A percentile compares a stretch with the other conserved stretches of the same genome.
Evolutionary conservation across 1,140 invertebrate species (phyloP).

Genomic region (Caenorhabditis elegans): DNA sequence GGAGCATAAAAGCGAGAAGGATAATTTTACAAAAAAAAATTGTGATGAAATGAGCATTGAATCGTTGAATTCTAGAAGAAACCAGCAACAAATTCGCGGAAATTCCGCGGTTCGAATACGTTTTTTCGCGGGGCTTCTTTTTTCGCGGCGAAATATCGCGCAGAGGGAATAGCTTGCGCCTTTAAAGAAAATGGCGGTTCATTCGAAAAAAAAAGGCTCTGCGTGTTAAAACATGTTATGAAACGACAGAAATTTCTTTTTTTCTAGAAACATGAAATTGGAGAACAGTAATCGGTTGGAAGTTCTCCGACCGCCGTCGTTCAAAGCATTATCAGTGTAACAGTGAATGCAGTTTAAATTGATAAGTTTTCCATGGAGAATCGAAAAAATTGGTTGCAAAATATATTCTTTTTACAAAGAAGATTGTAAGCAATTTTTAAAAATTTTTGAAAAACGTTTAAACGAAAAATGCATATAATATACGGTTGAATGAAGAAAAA

Average conservation of each 20-base stretch:
- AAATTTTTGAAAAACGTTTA: no score
- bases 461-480: no score
- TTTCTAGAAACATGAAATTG: background rate
- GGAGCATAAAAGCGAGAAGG: no score
- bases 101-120: background rate
- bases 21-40: no score
- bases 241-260: no score
- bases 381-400: background rate
- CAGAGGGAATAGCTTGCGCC: background rate
- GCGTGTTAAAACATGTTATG: no score
- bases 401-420: background rate
- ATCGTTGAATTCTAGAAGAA: background rate
- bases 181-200: background rate
- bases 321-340: background rate
- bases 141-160: background rate
- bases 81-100: background rate
- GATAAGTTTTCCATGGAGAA: background rate
- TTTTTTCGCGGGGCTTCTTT: background rate
- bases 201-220: background rate
- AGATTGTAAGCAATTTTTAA: no score
- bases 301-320: background rate
- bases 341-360: background rate
- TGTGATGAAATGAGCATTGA: background rate
- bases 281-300: background rate
- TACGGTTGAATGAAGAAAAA: no score